Evolutionary conservation across 2,113 vertebrate species (phyloP), one percentile per base, ranked within the genome.

Genomic region (Xiphorhynchus elegans): DNA sequence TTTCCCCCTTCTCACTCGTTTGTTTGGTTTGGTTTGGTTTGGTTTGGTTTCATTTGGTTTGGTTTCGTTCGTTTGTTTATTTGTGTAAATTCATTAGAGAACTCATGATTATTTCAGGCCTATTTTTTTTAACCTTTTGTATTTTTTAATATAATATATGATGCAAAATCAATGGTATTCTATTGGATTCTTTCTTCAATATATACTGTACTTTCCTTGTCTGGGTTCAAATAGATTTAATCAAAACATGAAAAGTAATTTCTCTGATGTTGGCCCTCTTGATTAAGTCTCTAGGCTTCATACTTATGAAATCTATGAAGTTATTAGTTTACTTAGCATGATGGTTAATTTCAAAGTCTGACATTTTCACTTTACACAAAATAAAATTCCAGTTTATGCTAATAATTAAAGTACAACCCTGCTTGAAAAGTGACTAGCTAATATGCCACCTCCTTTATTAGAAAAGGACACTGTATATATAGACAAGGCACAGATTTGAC

Each of bases 211-310:
- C 59, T 95, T 96, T 86, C 69, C 55, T 82, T 92, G 28, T 85
- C 82, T 73, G 7, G 9, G 64, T 93, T 95, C 72, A 94, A 94
- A 91, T 46, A 87, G 49, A 55, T 62, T 95, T 94, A 94, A 94
- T 95, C 53, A 96, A 95, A 95, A 91, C 14, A 26, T 67, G 86
- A 87, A 78, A 96, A 93, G 83, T 75, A 94, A 92, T 97, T 96
- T 97, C 49, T 85, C 26, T 91, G 21, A n/a, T 78, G 50, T 82
- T 87, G 60, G 28, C 31, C 59, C 50, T 85, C 95, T 95, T 95
- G 52, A 93, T 93, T 96, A 95, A 93, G 73, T 78, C 67, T 90
- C 55, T 74, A 66, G 67, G 13, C 59, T 87, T 84, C 59, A 53
- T 87, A 85, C 63, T 85, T 95, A 90, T 84, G 70, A 94, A 95